Percentiles rank a stretch among this genome's conserved stretches.
phyloP scores from a whole-genome alignment of 2,797 vertebrate genomes.

The Liasis olivaceus region DNA sequence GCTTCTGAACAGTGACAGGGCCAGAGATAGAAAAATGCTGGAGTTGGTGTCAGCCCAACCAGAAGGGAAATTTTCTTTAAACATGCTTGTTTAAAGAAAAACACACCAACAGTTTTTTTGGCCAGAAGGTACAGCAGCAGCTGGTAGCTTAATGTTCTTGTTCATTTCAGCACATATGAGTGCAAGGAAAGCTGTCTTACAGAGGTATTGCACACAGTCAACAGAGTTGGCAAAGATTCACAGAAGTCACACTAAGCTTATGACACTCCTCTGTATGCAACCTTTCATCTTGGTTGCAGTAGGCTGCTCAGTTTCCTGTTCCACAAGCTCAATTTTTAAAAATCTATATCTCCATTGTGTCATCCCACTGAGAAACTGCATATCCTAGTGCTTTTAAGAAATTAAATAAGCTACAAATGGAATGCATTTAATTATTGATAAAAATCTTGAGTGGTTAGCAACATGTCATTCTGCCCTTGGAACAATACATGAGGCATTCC shows the following conservation, averaged over 20 bases:
- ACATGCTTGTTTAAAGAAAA: not conserved
- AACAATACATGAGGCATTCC: not conserved
- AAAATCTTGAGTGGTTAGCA: not conserved
- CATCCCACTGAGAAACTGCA: not conserved
- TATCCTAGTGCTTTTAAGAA: not conserved
- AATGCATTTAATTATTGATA: not conserved
- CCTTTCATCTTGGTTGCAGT: not conserved
- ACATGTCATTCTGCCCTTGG: not conserved
- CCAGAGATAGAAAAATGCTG: constrained; percentile 38
- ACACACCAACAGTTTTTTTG: not conserved
- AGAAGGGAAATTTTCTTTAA: constrained; percentile 23
- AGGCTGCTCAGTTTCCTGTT: not conserved
- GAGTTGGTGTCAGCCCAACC: constrained; percentile 7
- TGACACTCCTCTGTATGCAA: not conserved
- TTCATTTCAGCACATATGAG: not conserved
- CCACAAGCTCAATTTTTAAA: too few species aligned
- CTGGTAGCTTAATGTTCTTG: not conserved
- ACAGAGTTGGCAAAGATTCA: not conserved
- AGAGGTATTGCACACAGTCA: not conserved
- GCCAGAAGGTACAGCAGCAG: not conserved
- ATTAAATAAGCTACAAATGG: not conserved
- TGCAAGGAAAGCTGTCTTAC: not conserved
- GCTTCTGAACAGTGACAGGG: not conserved
- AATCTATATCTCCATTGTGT: not conserved
- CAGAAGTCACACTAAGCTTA: not conserved